phyloP scores from a whole-genome alignment of 1,140 invertebrate genomes.

The Papilio polytes region DNA sequence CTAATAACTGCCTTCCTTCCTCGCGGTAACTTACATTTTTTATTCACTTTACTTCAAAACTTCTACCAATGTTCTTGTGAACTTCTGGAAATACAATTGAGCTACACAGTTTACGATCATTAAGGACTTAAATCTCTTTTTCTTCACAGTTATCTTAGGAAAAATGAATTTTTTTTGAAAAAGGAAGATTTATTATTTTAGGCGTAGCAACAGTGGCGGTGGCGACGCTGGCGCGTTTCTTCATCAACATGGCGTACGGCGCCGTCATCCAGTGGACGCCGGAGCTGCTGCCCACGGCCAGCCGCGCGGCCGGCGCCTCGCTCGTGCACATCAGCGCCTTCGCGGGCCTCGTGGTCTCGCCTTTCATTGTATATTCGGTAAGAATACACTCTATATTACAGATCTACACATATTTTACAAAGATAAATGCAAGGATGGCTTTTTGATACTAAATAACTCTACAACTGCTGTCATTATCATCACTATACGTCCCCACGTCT shows the following conservation, averaged over 20 bases:
- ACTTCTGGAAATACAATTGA: background rate
- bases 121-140: too few species aligned
- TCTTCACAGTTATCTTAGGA: too few species aligned
- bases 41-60: too few species aligned
- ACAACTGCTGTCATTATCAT: too few species aligned
- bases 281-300: conserved; percentile 85
- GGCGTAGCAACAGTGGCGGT: conserved; percentile 52
- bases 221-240: conserved; percentile 59
- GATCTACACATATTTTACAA: too few species aligned
- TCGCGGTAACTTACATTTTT: conserved; percentile 49
- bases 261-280: conserved; percentile 62
- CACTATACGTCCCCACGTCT: too few species aligned
- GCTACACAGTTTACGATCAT: too few species aligned
- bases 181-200: conserved; percentile 2
- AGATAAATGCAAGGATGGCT: too few species aligned
- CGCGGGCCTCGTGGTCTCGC: conserved; percentile 63
- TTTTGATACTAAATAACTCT: too few species aligned
- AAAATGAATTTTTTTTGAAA: too few species aligned
- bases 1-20: conserved; percentile 58
- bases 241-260: conserved; percentile 65
- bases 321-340: conserved; percentile 85
- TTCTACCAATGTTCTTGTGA: background rate
- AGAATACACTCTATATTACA: conserved; percentile 29
- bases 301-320: conserved; percentile 85
- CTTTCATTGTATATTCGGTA: conserved; percentile 73